phyloP scores from a whole-genome alignment of 2,113 vertebrate genomes.

The Plestiodon gilberti region DNA sequence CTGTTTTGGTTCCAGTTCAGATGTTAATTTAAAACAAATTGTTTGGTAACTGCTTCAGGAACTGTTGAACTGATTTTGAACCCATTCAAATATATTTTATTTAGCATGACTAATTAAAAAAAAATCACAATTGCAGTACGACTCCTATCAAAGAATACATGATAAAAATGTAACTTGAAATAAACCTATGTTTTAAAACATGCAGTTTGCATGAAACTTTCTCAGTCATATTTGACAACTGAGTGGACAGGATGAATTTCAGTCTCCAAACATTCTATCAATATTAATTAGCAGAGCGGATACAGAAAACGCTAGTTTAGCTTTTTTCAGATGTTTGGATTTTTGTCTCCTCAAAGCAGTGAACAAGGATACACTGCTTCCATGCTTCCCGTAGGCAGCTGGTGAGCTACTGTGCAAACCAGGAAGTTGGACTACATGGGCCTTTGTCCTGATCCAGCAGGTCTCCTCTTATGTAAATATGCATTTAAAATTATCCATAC shows the following conservation, averaged over 20 bases:
- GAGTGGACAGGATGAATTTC: background rate
- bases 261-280: background rate
- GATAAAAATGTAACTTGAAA: background rate
- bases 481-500: too few species aligned
- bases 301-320: background rate
- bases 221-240: background rate
- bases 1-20: too few species aligned
- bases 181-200: too few species aligned
- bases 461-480: too few species aligned
- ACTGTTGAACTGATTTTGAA: too few species aligned
- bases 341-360: background rate
- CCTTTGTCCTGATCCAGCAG: too few species aligned
- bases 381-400: too few species aligned
- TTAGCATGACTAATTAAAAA: background rate
- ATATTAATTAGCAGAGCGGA: background rate
- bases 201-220: background rate
- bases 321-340: background rate
- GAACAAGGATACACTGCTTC: background rate
- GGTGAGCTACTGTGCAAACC: too few species aligned
- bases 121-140: background rate
- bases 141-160: background rate
- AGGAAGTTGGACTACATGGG: too few species aligned
- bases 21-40: too few species aligned
- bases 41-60: too few species aligned
- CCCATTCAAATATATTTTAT: background rate